phyloP scores from a whole-genome alignment of 2,888 invertebrate species.

The Cephalotes varians region DNA sequence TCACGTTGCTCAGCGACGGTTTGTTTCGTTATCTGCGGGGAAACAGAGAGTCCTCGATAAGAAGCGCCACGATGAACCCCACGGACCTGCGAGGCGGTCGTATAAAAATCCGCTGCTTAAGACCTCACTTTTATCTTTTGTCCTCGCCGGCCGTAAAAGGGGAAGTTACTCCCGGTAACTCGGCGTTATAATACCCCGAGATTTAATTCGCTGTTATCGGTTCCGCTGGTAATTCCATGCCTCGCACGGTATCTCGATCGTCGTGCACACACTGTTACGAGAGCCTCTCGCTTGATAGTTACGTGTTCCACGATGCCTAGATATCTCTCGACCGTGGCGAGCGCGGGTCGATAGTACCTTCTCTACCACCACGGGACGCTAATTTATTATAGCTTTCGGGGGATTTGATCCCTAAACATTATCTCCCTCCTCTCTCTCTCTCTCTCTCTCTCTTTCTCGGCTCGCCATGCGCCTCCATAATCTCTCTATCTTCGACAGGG shows the following conservation, averaged over 20 bases:
- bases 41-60: slow-evolving; percentile 12
- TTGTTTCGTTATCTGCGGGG: neutral
- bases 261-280: neutral
- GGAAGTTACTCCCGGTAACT: slow-evolving; percentile 48
- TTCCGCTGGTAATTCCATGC: slow-evolving; percentile 51
- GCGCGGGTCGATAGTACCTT: slow-evolving; percentile 48
- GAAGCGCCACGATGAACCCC: slow-evolving; percentile 1
- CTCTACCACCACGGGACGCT: slow-evolving; percentile 32
- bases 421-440: slow-evolving; percentile 7
- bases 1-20: neutral
- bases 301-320: slow-evolving; percentile 42
- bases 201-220: slow-evolving; percentile 56
- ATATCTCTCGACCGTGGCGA: slow-evolving; percentile 21
- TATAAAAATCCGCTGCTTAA: slow-evolving; percentile 44
- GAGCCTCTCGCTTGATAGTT: slow-evolving; percentile 40
- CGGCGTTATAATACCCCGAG: slow-evolving; percentile 52
- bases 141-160: slow-evolving; percentile 47
- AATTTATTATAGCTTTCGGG: slow-evolving; percentile 56
- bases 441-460: neutral
- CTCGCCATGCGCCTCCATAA: slow-evolving; percentile 49
- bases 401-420: slow-evolving; percentile 57
- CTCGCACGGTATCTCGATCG: slow-evolving; percentile 45
- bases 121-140: slow-evolving; percentile 47
- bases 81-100: neutral
- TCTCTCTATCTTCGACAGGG: slow-evolving; percentile 51